Percentiles rank a stretch among this genome's conserved stretches.
phyloP scores from a whole-genome alignment of 1,140 invertebrate genomes.

The Drepana arcuata region DNA sequence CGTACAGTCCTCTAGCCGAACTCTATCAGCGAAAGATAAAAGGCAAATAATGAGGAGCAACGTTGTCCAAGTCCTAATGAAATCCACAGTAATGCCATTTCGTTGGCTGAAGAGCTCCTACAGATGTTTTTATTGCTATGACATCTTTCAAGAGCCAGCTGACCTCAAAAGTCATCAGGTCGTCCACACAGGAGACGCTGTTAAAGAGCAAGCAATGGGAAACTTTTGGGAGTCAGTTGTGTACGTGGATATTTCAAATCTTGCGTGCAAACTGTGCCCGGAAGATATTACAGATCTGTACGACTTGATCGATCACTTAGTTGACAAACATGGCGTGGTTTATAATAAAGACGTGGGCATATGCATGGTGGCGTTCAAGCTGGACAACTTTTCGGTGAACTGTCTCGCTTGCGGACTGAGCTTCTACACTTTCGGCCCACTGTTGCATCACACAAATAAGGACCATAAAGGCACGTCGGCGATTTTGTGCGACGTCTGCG shows the following conservation, averaged over 20 bases:
- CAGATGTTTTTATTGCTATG: slow-evolving; percentile 59
- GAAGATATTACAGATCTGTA: slow-evolving; percentile 38
- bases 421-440: slow-evolving; percentile 52
- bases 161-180: slow-evolving; percentile 45
- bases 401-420: slow-evolving; percentile 41
- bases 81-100: slow-evolving; percentile 57
- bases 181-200: slow-evolving; percentile 31
- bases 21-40: slow-evolving; percentile 34
- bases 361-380: slow-evolving; percentile 50
- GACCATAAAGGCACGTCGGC: slow-evolving; percentile 50
- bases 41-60: slow-evolving; percentile 44
- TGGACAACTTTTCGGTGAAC: slow-evolving; percentile 39
- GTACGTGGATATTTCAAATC: slow-evolving; percentile 45
- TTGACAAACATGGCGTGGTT: slow-evolving; percentile 29
- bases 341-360: slow-evolving; percentile 53
- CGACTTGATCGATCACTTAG: slow-evolving; percentile 49
- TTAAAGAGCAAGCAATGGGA: slow-evolving; percentile 44
- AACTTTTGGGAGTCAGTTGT: slow-evolving; percentile 58
- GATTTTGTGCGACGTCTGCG: slow-evolving; percentile 54
- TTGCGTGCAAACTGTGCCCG: slow-evolving; percentile 45
- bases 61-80: slow-evolving; percentile 40
- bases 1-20: no score
- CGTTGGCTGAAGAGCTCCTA: slow-evolving; percentile 56
- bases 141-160: slow-evolving; percentile 49
- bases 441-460: slow-evolving; percentile 57